Evolutionary conservation across 2,797 vertebrate genomes (phyloP).

Genomic region (Martes flavigula): DNA sequence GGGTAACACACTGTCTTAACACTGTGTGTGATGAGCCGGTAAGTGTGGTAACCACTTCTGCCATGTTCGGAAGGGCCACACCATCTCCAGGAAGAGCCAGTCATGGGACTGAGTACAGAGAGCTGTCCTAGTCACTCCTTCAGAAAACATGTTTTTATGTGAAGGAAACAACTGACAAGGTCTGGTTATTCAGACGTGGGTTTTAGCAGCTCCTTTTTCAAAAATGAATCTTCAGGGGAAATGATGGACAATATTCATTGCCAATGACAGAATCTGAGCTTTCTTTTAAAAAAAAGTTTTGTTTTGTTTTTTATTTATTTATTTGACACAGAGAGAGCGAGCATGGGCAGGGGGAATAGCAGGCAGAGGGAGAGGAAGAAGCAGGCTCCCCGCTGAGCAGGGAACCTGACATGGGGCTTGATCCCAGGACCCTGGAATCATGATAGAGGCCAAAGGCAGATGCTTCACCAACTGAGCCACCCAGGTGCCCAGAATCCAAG

Average conservation of each 20-base stretch:
- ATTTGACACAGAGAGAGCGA: too few relatives aligned
- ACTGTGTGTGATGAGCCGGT: background rate
- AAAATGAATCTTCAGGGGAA: constrained; percentile 30
- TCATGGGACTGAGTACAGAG: background rate
- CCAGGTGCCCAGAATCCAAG: too few relatives aligned
- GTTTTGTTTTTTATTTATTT: too few relatives aligned
- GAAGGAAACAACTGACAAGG: background rate
- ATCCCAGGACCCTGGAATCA: too few relatives aligned
- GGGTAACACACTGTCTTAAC: background rate
- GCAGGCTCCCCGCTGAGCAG: too few relatives aligned
- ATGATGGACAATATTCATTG: background rate
- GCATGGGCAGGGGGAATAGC: too few relatives aligned
- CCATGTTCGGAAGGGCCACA: rapidly evolving
- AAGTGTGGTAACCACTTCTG: background rate
- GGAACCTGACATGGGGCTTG: too few relatives aligned
- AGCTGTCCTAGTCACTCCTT: background rate
- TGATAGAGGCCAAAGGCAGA: too few relatives aligned
- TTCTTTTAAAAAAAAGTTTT: background rate
- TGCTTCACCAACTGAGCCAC: too few relatives aligned
- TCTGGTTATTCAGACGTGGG: background rate
- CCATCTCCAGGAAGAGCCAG: background rate
- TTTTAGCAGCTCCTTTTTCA: constrained; percentile 7
- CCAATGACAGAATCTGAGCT: background rate
- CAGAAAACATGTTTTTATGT: background rate
- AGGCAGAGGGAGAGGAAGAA: too few relatives aligned